Evolutionary conservation across 64 coral and sea anemone species (phyloP), one percentile per base, ranked within the genome.

Genomic region (Porites australiensis): DNA sequence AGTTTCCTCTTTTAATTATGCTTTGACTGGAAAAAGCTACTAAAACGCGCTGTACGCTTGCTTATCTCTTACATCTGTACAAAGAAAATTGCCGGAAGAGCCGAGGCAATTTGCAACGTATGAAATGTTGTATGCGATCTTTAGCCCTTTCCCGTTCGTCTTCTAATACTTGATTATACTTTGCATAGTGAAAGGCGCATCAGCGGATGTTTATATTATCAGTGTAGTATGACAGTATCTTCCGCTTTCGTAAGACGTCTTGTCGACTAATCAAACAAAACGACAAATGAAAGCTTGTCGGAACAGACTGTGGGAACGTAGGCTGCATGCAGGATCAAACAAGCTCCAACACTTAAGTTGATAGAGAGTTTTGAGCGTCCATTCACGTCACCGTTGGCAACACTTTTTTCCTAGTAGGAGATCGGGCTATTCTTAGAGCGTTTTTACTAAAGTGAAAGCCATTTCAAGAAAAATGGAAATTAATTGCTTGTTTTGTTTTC

Each of bases 181-280:
- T 76, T 13, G 45, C 49, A 50, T 57, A 12, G 6, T 18, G 9
- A 18, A 76, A 46, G 4, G 14, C 2, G 48, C 18, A 8, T 76
- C 3, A 84, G 63, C 81, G 81, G 81, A 84, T 84, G 81, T 84
- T 84, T 84, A 51, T 67, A 4, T 64, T 67, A 4, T 64, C n/a
- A 51, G 73, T 76, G 14, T 1, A 46, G 37, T 3, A 27, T 73
- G 70, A 44, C 70, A 46, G 43, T 13, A 2, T 64, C 0, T 82
- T 82, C 43, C 58, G 79, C 58, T 63, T 46, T 82, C 22, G 20
- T 54, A 19, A 13, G 49, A 9, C 74, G 0, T 6, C 49, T 77
- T 77, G 50, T 47, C 72, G 14, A 12, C 14, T 13, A 47, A 45
- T 49, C 47, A 77, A 23, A 13, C 5, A 27, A 44, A 80, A 58